Conservation (phyloP, 1,140 invertebrate genomes). For the Oscheius sp. region DNA sequence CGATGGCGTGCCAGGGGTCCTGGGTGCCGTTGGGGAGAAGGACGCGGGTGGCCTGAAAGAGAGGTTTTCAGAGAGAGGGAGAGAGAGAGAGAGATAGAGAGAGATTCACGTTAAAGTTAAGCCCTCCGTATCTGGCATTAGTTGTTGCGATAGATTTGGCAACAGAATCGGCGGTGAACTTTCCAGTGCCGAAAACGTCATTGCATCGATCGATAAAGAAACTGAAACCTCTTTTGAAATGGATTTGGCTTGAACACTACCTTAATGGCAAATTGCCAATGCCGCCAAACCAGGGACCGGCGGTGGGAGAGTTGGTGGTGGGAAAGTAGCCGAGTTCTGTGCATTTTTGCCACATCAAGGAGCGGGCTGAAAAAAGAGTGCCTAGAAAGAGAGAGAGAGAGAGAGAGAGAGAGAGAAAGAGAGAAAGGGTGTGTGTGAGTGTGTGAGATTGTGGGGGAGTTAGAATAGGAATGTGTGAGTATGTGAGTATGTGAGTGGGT, state of each 20-base stretch:
- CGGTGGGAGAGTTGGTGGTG: slow-evolving; percentile 70
- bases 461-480: too few relatives aligned
- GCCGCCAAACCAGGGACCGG: slow-evolving; percentile 37
- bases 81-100: too few relatives aligned
- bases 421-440: too few relatives aligned
- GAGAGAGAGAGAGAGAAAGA: too few relatives aligned
- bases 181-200: slow-evolving; percentile 74
- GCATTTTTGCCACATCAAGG: slow-evolving; percentile 91
- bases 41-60: slow-evolving; percentile 67
- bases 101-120: slow-evolving; percentile 66
- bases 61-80: too few relatives aligned
- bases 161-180: slow-evolving; percentile 69
- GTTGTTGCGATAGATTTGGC: slow-evolving; percentile 66
- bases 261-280: slow-evolving; percentile 17
- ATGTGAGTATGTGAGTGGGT: too few relatives aligned
- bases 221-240: too few relatives aligned
- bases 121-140: slow-evolving; percentile 77
- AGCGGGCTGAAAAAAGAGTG: slow-evolving; percentile 59
- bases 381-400: too few relatives aligned
- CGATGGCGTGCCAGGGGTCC: slow-evolving; percentile 88
- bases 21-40: slow-evolving; percentile 84
- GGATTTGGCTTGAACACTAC: too few relatives aligned
- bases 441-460: too few relatives aligned
- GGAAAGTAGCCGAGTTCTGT: slow-evolving; percentile 92
- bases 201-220: slow-evolving; percentile 77